Percentiles rank a stretch among this genome's conserved stretches.
Conservation (phyloP, 2,888 invertebrate genomes). For the Alsophila aescularia region DNA sequence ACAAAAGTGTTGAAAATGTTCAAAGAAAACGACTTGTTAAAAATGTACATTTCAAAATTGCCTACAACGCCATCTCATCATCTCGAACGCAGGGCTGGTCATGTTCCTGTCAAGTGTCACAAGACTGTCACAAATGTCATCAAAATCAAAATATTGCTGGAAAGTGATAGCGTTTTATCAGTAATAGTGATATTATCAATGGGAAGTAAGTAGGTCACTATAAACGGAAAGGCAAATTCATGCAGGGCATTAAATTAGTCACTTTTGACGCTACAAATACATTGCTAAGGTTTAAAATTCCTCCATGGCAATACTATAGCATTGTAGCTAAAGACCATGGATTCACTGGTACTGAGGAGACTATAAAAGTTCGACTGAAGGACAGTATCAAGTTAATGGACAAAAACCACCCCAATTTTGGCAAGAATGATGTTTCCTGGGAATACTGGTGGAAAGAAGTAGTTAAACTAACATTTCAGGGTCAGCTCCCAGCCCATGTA, state of each 20-base stretch:
- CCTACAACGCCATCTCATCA: no score
- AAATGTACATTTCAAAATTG: no score
- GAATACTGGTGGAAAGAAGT: constrained; percentile 92
- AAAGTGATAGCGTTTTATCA: no score
- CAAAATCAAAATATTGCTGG: no score
- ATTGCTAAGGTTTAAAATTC: constrained; percentile 87
- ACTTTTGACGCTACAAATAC: constrained; percentile 97
- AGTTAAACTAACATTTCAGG: constrained; percentile 86
- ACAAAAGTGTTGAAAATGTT: no score
- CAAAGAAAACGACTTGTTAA: no score
- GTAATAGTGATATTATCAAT: no score
- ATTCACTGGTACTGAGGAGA: constrained; percentile 79
- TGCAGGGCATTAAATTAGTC: constrained; percentile 85
- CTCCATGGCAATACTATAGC: constrained; percentile 90
- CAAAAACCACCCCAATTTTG: constrained; percentile 91
- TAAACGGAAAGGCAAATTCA: constrained; percentile 2
- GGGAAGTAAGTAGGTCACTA: no score
- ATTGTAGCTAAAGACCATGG: constrained; percentile 89
- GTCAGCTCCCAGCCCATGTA: constrained; percentile 63
- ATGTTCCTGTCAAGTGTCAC: no score
- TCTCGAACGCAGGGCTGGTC: no score
- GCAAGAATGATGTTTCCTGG: constrained; percentile 88
- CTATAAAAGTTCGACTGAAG: constrained; percentile 86
- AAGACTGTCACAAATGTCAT: no score
- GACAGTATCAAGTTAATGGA: constrained; percentile 87